These are phyloP conservation scores for Xiphophorus birchmanni DNA, from an alignment of 2,797 vertebrate species.

Conservation along the genomic window DNA sequence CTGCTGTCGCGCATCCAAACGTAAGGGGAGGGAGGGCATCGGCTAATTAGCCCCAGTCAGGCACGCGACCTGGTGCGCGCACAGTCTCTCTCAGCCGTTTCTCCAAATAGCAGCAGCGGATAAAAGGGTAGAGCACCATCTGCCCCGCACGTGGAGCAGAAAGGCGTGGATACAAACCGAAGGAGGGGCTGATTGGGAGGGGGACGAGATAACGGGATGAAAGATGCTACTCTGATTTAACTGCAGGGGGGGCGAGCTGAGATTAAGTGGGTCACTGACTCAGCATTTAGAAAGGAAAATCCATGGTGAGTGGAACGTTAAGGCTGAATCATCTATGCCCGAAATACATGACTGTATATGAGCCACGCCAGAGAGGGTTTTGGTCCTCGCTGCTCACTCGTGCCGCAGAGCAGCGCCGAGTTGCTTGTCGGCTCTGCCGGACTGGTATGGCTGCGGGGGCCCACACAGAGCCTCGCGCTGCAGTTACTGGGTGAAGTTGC, in stretches of 20 bases:
- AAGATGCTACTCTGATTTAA: conserved; percentile 43
- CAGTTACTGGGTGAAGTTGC: conserved; percentile 42
- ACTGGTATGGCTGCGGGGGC: conserved; percentile 19
- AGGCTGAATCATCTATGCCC: conserved; percentile 9
- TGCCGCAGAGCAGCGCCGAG: conserved; percentile 35
- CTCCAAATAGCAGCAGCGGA: conserved; percentile 61
- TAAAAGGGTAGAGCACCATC: conserved; percentile 66
- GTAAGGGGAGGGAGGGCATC: background rate
- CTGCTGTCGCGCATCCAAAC: conserved; percentile 41
- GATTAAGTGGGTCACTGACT: conserved; percentile 63
- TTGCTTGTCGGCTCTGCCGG: conserved; percentile 37
- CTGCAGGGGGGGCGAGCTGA: conserved; percentile 22
- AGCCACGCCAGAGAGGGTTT: background rate
- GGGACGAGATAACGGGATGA: conserved; percentile 51
- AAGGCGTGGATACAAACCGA: conserved; percentile 30
- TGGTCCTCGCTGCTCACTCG: conserved; percentile 12
- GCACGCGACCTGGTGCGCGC: conserved; percentile 29
- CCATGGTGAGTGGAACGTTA: conserved; percentile 3
- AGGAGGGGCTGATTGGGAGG: conserved; percentile 4
- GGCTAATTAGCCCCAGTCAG: conserved; percentile 4
- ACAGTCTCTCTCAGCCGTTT: conserved; percentile 29
- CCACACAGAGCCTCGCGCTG: conserved; percentile 24
- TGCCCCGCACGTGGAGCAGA: conserved; percentile 61
- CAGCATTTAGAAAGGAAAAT: conserved; percentile 24
- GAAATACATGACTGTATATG: background rate